Evolutionary conservation across 2,888 invertebrate species (phyloP).

Genomic region (Drosophila mayaguana): DNA sequence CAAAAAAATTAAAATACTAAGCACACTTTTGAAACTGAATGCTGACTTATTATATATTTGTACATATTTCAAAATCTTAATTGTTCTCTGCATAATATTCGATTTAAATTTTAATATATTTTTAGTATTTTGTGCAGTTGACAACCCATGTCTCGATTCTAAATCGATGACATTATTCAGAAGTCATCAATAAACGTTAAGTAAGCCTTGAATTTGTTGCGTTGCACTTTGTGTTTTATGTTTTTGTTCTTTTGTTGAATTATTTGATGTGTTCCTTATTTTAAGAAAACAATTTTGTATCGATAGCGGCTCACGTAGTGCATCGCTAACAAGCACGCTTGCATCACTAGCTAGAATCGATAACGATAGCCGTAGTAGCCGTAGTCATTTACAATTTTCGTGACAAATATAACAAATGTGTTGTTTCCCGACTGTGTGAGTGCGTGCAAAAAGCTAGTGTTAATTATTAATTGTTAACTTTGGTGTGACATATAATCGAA

Average conservation of each 20-base stretch:
- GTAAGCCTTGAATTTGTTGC: background rate
- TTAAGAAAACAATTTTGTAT: conserved; percentile 5
- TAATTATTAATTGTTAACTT: conserved; percentile 53
- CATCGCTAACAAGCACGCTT: conserved; percentile 9
- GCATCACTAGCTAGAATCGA: conserved; percentile 48
- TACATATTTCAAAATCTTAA: background rate
- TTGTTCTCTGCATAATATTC: background rate
- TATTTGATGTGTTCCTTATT: background rate
- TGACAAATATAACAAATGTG: conserved; percentile 64
- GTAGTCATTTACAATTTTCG: conserved; percentile 59
- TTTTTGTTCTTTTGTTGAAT: background rate
- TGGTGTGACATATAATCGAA: conserved; percentile 41
- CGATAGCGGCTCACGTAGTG: conserved; percentile 25
- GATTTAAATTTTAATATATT: background rate
- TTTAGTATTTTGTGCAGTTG: background rate
- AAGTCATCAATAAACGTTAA: background rate
- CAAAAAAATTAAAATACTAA: background rate
- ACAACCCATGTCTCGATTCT: conserved; percentile 1
- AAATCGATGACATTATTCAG: background rate
- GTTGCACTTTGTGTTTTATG: background rate
- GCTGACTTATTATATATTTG: background rate
- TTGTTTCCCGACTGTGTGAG: conserved; percentile 51
- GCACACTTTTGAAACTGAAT: background rate
- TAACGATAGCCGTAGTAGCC: conserved; percentile 40
- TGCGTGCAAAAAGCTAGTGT: conserved; percentile 58